phyloP scores from a whole-genome alignment of 2,888 invertebrate genomes.

The Himalopsyche kuldschensis region DNA sequence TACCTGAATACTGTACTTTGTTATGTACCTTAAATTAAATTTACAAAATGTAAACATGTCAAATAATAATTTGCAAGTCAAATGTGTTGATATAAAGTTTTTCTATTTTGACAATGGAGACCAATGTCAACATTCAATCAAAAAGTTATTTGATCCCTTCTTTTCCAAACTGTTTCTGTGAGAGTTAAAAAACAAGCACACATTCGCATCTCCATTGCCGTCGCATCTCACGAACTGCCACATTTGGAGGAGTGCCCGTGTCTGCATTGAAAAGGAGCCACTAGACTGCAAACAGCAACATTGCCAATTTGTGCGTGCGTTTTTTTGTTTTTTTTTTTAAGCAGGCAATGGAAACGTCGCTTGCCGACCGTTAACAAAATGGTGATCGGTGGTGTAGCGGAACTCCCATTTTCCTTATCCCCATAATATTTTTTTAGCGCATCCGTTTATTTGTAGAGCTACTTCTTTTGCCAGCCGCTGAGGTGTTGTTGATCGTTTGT shows the following conservation, averaged over 20 bases:
- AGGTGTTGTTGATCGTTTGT: not conserved
- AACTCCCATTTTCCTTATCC: not conserved
- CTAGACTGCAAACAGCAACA: not conserved
- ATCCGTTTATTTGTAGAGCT: slow-evolving; percentile 1
- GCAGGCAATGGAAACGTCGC: not conserved
- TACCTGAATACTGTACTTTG: not conserved
- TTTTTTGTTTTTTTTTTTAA: slow-evolving; percentile 16
- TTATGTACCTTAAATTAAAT: no score
- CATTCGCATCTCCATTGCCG: not conserved
- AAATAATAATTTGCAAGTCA: no score
- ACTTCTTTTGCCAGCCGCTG: not conserved
- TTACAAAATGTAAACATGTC: no score
- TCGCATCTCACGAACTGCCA: not conserved
- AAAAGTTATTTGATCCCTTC: no score
- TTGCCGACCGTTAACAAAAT: not conserved
- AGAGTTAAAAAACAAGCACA: not conserved
- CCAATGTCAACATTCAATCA: no score
- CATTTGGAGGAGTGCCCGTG: not conserved
- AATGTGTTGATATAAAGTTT: no score
- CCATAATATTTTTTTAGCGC: not conserved
- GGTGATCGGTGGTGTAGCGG: not conserved
- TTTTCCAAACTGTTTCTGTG: no score
- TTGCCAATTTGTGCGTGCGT: slow-evolving; percentile 17
- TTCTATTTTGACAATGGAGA: no score
- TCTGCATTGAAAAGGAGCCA: not conserved